These are phyloP conservation scores for Triplophysa tibetana DNA, from an alignment of 2,113 vertebrate species.

Conservation along the genomic window DNA sequence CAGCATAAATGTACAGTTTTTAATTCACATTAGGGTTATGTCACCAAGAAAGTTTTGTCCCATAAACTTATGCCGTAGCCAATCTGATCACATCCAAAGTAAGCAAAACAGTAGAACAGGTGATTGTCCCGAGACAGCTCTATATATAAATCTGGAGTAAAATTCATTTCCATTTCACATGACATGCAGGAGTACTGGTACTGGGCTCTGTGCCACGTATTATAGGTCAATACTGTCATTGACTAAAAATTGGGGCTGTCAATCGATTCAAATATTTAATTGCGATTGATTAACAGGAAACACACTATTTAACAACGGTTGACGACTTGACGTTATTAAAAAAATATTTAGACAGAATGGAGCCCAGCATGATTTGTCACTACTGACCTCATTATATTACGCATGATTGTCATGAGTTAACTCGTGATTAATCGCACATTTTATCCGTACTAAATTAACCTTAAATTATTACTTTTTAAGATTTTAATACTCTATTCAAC, in stretches of 20 bases:
- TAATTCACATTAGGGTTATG: not conserved
- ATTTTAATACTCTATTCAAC: no score
- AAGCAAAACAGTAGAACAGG: not conserved
- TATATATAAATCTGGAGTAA: slow-evolving; percentile 63
- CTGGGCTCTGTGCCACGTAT: not conserved
- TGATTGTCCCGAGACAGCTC: slow-evolving; percentile 3
- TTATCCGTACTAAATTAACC: no score
- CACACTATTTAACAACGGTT: slow-evolving; percentile 8
- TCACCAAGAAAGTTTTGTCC: not conserved
- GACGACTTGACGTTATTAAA: slow-evolving; percentile 9
- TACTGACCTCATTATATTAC: slow-evolving; percentile 1
- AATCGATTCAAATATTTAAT: no score
- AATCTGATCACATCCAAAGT: not conserved
- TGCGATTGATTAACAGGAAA: not conserved
- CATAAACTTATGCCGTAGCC: not conserved
- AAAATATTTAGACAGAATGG: slow-evolving; percentile 17
- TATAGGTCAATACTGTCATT: not conserved
- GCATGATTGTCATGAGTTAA: no score
- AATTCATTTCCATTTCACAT: slow-evolving; percentile 67
- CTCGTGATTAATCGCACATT: no score
- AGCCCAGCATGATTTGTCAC: slow-evolving; percentile 9
- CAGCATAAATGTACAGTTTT: not conserved
- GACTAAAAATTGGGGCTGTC: no score
- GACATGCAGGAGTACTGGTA: slow-evolving; percentile 1
- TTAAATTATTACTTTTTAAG: no score